Base-by-base conservation (phyloP, 2,888 invertebrate species). In the Erebia aethiops region DNA sequence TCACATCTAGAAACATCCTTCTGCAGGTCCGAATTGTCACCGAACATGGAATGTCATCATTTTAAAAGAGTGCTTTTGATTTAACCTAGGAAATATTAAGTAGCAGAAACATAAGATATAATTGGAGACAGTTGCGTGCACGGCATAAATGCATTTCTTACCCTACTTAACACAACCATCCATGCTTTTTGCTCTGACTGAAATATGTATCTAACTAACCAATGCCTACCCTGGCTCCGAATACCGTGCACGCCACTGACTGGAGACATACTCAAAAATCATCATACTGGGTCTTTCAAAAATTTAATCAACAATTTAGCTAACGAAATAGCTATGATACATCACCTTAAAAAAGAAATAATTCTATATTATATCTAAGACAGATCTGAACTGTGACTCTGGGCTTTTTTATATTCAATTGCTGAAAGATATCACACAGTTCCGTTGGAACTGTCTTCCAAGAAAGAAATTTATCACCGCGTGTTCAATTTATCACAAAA, bases 311-410 rank as follows among this genome's bases (percentile, higher is more conserved):
- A 35, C 35, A 35, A 35, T 35, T 35, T 54, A 9, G n/a, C 1
- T 14, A 58, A 26, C 18, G 8, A 26, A 14, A 26, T 14, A 26
- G 13, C 9, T 9, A 13, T 18, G 61, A 21, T 35, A 8, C n/a
- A 41, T 64, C 64, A 7, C 64, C 54, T 54, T 52, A 26, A 26
- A 26, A 2, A 26, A 26, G 1, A 4, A 2, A 26, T 26, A 26
- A 26, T 26, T 60, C 46, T 9, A 2, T 41, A 41, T 41, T 61
- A 51, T 57, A 63, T 58, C 64, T 43, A 21, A 63, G 63, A 41
- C 63, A 52, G 46, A 51, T 70, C 67, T 52, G 49, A 66, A 57
- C 69, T 62, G 56, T 61, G 43, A 18, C 61, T 71, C 11, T n/a
- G n/a, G n/a, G n/a, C n/a, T 67, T 64, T 64, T 69, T 69, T 52